These are phyloP conservation scores for Mythimna loreyi DNA, from an alignment of 2,888 invertebrate genomes.

Conservation along the genomic window DNA sequence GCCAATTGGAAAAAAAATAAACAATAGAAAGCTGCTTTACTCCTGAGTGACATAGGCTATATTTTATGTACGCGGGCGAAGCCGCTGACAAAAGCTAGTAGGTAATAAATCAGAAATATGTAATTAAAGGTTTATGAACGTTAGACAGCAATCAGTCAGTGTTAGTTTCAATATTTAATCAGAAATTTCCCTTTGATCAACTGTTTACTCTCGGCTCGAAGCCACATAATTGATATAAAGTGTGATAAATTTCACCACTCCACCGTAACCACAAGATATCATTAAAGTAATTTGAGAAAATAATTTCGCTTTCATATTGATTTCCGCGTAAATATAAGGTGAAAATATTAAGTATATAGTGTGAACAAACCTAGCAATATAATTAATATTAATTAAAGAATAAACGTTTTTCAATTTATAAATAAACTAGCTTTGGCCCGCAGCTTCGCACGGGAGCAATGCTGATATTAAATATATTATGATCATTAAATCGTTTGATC, in stretches of 20 bases:
- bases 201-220: conserved; percentile 3
- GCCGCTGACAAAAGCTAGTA: no score
- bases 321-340: conserved; percentile 21
- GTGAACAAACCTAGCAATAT: not conserved
- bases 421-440: no score
- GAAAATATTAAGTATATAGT: not conserved
- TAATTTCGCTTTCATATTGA: conserved; percentile 33
- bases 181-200: conserved; percentile 27
- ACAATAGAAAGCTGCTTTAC: no score
- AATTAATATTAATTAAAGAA: not conserved
- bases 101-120: conserved; percentile 34
- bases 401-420: not conserved
- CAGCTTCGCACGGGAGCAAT: no score
- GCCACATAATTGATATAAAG: conserved; percentile 31
- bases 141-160: conserved; percentile 28
- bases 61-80: no score
- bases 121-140: conserved; percentile 24
- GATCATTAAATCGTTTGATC: no score
- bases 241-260: conserved; percentile 31
- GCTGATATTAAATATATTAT: no score
- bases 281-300: conserved; percentile 35
- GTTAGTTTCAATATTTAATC: conserved; percentile 43
- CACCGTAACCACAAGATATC: conserved; percentile 26
- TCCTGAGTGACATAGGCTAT: no score
- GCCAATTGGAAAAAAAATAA: no score